Percentiles rank a stretch among this genome's conserved stretches.
These are phyloP conservation scores for Hipposideros larvatus DNA, from an alignment of 2,797 vertebrate genomes.

Conservation along the genomic window DNA sequence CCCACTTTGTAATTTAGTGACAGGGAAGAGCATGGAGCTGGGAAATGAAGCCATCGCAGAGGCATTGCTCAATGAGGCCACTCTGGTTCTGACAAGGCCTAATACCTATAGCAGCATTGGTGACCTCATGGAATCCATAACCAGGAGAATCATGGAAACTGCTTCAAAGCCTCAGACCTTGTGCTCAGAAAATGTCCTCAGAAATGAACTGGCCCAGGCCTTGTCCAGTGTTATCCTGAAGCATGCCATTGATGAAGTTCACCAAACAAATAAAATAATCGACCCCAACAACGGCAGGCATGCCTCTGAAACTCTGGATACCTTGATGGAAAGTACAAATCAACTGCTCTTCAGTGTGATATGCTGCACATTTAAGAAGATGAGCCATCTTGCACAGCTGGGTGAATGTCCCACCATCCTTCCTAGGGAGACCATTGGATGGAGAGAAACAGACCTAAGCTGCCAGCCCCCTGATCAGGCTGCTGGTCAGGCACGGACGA, in stretches of 20 bases:
- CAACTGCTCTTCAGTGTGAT: slow-evolving; percentile 94
- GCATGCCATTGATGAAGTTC: slow-evolving; percentile 93
- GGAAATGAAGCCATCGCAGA: slow-evolving; percentile 93
- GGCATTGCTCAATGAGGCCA: slow-evolving; percentile 93
- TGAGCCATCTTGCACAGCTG: slow-evolving; percentile 89
- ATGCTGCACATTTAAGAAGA: slow-evolving; percentile 94
- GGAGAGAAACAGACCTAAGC: slow-evolving; percentile 80
- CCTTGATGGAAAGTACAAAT: slow-evolving; percentile 92
- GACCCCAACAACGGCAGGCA: background rate
- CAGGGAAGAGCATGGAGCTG: slow-evolving; percentile 91
- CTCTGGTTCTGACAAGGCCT: slow-evolving; percentile 91
- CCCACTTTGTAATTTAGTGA: slow-evolving; percentile 90
- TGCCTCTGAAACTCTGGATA: slow-evolving; percentile 84
- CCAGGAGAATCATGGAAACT: slow-evolving; percentile 92
- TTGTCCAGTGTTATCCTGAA: slow-evolving; percentile 94
- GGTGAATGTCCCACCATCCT: slow-evolving; percentile 87
- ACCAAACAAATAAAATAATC: slow-evolving; percentile 89
- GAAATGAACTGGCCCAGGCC: slow-evolving; percentile 93
- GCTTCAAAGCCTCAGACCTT: slow-evolving; percentile 90
- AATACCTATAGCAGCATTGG: slow-evolving; percentile 90
- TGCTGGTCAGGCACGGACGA: slow-evolving; percentile 66
- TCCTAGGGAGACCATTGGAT: slow-evolving; percentile 81
- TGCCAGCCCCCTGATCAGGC: slow-evolving; percentile 84
- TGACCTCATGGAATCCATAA: slow-evolving; percentile 93
- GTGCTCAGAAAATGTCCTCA: slow-evolving; percentile 88